A percentile compares a stretch with the other conserved stretches of the same genome.
Evolutionary conservation across 2,797 vertebrate genomes (phyloP).

Genomic region (Channa striata): DNA sequence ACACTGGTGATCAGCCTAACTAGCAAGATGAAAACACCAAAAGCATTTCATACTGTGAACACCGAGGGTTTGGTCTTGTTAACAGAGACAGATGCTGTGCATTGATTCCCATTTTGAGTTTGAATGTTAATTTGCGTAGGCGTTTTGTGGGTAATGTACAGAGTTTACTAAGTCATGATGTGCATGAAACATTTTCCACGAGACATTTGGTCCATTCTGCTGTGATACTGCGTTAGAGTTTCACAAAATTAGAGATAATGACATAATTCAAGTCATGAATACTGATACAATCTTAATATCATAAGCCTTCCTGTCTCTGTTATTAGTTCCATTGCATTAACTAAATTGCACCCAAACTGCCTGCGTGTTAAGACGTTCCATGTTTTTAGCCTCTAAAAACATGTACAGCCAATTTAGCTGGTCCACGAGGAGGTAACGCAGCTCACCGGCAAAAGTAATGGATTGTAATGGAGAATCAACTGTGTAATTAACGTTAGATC

Average conservation of each 20-base stretch:
- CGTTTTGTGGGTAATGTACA: slow-evolving; percentile 1
- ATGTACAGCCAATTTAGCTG: neutral
- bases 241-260: slow-evolving; percentile 21
- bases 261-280: slow-evolving; percentile 10
- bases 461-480: neutral
- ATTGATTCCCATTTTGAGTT: slow-evolving; percentile 43
- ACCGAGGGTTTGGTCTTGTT: slow-evolving; percentile 14
- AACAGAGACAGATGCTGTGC: slow-evolving; percentile 23
- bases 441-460: neutral
- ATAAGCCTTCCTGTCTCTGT: neutral
- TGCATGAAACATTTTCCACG: slow-evolving; percentile 19
- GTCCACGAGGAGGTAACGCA: slow-evolving; percentile 3
- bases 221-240: slow-evolving; percentile 25
- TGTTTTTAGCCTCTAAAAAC: slow-evolving; percentile 4
- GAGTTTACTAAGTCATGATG: slow-evolving; percentile 17
- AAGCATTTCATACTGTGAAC: slow-evolving; percentile 28
- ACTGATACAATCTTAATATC: slow-evolving; percentile 1
- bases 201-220: slow-evolving; percentile 65
- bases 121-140: slow-evolving; percentile 13
- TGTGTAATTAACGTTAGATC: neutral
- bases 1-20: slow-evolving; percentile 26
- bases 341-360: slow-evolving; percentile 9
- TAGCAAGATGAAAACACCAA: slow-evolving; percentile 29
- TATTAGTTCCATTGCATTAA: slow-evolving; percentile 24
- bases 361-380: slow-evolving; percentile 16